Evolutionary conservation across 2,113 vertebrate genomes (phyloP).

Genomic region (Peromyscus maniculatus): DNA sequence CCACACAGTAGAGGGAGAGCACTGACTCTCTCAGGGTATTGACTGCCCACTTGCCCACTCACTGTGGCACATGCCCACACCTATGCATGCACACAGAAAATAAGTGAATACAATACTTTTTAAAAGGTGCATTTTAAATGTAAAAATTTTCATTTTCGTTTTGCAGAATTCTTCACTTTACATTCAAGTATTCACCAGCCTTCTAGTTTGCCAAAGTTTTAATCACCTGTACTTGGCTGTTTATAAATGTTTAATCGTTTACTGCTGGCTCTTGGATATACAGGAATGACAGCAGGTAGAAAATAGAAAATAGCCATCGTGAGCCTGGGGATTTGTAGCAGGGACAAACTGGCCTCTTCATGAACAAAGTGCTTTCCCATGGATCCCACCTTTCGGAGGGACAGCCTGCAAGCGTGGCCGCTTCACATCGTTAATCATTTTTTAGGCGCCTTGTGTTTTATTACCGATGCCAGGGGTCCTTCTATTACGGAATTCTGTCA

Average conservation of each 20-base stretch:
- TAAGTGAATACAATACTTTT: not conserved
- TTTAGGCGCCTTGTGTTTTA: not conserved
- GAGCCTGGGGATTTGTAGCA: not conserved
- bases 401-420: not conserved
- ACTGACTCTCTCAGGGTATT: no score
- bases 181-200: not conserved
- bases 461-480: not conserved
- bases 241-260: not conserved
- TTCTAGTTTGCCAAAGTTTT: not conserved
- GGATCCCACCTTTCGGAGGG: not conserved
- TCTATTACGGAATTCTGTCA: not conserved
- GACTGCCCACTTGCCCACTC: not conserved
- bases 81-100: not conserved
- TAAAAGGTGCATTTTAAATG: not conserved
- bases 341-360: not conserved
- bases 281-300: not conserved
- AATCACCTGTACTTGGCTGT: not conserved
- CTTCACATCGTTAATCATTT: not conserved
- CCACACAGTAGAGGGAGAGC: not conserved
- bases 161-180: not conserved
- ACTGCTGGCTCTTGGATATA: not conserved
- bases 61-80: not conserved
- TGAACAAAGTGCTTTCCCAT: not conserved
- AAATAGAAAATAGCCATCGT: not conserved
- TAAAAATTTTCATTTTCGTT: not conserved